Conservation (phyloP, 92 coral and sea anemone genomes). For the Porites evermanni region DNA sequence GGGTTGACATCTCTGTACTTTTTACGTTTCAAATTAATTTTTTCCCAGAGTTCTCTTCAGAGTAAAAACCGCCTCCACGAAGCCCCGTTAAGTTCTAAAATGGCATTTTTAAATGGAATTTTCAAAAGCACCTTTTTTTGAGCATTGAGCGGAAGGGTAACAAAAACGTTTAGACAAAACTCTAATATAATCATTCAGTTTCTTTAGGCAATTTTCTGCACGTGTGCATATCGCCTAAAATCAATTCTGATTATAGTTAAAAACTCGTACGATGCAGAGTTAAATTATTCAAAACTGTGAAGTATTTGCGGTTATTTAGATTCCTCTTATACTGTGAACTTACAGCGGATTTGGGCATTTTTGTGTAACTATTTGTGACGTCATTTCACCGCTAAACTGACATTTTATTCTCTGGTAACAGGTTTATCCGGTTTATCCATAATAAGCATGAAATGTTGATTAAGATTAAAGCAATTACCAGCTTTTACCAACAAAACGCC, state of each 20-base stretch:
- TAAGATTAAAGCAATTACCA: constrained; percentile 58
- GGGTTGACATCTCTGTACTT: constrained; percentile 24
- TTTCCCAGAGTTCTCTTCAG: constrained; percentile 43
- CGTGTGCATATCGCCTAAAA: too few relatives aligned
- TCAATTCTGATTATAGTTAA: too few relatives aligned
- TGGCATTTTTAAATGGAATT: not conserved
- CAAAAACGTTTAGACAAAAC: too few relatives aligned
- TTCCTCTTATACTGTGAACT: too few relatives aligned
- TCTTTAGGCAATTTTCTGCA: too few relatives aligned
- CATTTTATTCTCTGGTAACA: not conserved
- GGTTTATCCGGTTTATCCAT: too few relatives aligned
- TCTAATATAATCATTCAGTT: too few relatives aligned
- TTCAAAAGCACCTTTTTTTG: too few relatives aligned
- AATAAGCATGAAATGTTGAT: too few relatives aligned
- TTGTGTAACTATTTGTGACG: constrained; percentile 28
- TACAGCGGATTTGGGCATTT: constrained; percentile 9
- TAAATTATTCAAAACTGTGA: too few relatives aligned
- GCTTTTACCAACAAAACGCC: constrained; percentile 68
- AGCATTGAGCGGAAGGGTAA: not conserved
- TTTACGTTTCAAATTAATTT: constrained; percentile 31
- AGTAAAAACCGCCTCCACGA: constrained; percentile 15
- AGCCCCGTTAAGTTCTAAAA: not conserved
- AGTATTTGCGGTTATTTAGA: too few relatives aligned
- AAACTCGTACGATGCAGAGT: too few relatives aligned
- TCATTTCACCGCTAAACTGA: constrained; percentile 24